A percentile compares a stretch with the other conserved stretches of the same genome.
Conservation (phyloP, 2,113 vertebrate genomes). For the Xiphophorus maculatus region DNA sequence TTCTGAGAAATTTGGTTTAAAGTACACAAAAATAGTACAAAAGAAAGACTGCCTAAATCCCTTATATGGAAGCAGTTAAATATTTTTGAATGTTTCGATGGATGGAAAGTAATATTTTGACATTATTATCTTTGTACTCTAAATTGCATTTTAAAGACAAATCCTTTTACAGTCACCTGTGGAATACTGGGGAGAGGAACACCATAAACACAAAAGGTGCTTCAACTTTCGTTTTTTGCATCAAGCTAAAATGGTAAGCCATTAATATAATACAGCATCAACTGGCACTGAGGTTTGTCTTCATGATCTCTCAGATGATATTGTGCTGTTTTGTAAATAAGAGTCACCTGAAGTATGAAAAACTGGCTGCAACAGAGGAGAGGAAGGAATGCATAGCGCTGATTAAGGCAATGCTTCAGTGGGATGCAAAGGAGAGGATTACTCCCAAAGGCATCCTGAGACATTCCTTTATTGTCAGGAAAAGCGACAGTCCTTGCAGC, state of each 20-base stretch:
- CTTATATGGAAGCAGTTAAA: background rate
- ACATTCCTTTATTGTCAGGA: conserved; percentile 10
- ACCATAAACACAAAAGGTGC: background rate
- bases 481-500: background rate
- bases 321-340: background rate
- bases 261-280: background rate
- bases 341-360: background rate
- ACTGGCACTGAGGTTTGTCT: background rate
- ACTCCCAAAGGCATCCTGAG: background rate
- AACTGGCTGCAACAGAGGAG: background rate
- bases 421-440: conserved; percentile 15
- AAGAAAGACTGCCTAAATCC: background rate
- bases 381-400: conserved; percentile 3
- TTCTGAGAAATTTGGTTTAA: background rate
- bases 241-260: background rate
- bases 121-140: background rate
- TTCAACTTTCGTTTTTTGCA: conserved; percentile 8
- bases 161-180: background rate
- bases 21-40: background rate
- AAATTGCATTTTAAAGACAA: background rate
- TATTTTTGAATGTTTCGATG: background rate
- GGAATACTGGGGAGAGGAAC: background rate
- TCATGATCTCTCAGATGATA: background rate
- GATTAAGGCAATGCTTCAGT: conserved; percentile 13
- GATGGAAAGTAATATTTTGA: background rate